Conservation (phyloP, 53 echinoderm and acorn worm species). For the Pentamera pediparva region DNA sequence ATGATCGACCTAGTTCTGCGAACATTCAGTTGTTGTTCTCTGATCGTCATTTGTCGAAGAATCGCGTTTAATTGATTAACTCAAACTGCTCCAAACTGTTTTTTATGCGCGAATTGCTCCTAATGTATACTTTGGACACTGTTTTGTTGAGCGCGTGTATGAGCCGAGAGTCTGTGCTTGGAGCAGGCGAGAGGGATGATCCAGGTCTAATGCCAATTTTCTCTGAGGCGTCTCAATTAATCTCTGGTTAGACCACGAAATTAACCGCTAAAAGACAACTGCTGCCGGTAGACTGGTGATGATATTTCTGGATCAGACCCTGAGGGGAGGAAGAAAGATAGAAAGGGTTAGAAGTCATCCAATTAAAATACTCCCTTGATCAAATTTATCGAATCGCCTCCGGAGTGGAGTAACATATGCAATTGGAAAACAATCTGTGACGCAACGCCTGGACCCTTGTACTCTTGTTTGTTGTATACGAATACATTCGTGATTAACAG, state of each 20-base stretch:
- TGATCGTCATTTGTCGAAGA: no score
- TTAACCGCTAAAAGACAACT: slow-evolving; percentile 14
- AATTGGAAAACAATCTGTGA: neutral
- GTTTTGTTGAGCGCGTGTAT: neutral
- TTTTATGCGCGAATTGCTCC: neutral
- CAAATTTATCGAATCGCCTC: slow-evolving; percentile 1
- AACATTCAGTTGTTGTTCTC: no score
- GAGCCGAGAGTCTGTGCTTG: neutral
- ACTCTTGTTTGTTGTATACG: neutral
- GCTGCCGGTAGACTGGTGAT: neutral
- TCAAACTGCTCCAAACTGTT: neutral
- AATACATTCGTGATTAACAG: neutral
- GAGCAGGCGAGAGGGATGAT: neutral
- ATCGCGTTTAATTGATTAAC: slow-evolving; percentile 8
- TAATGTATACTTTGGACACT: neutral
- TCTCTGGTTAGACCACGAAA: slow-evolving; percentile 10
- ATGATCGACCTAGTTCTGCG: neutral
- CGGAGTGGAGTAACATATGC: neutral
- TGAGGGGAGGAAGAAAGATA: slow-evolving; percentile 13
- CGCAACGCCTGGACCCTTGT: neutral
- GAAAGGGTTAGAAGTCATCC: neutral
- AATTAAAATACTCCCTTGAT: neutral
- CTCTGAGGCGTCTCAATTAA: slow-evolving; percentile 19
- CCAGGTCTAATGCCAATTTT: neutral
- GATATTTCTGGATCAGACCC: slow-evolving; percentile 6